Evolutionary conservation across 2,888 invertebrate genomes (phyloP).

Genomic region (Drosophila flavopinicola): DNA sequence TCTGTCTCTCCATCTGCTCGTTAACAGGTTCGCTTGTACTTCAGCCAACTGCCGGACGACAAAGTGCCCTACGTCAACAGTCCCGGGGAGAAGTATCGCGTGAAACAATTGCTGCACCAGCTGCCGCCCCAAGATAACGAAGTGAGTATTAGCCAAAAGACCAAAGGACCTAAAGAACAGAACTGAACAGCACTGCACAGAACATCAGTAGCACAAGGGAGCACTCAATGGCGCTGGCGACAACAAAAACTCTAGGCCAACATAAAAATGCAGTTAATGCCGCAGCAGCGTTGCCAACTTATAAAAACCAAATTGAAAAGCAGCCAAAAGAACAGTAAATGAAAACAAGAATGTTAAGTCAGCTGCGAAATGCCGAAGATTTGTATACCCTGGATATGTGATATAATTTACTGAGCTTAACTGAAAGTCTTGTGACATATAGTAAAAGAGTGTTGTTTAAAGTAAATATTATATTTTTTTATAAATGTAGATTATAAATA

Average conservation of each 20-base stretch:
- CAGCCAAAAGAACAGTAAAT: slow-evolving; percentile 21
- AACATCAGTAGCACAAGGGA: slow-evolving; percentile 20
- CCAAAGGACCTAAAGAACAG: slow-evolving; percentile 9
- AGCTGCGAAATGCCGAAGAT: background rate
- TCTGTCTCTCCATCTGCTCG: slow-evolving; percentile 59
- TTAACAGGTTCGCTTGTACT: slow-evolving; percentile 97
- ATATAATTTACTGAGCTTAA: background rate
- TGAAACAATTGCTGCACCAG: slow-evolving; percentile 96
- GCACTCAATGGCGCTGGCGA: slow-evolving; percentile 21
- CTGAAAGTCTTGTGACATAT: background rate
- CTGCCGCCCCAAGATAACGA: slow-evolving; percentile 99
- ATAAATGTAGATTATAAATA: no score
- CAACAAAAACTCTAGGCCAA: slow-evolving; percentile 21
- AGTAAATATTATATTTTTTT: no score
- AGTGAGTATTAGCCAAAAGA: slow-evolving; percentile 83
- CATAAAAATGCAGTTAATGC: slow-evolving; percentile 61
- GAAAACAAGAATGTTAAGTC: background rate
- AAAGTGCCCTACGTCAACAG: slow-evolving; percentile 99
- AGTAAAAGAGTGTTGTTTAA: no score
- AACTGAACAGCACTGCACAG: background rate
- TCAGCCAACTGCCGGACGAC: slow-evolving; percentile 97
- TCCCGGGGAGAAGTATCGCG: slow-evolving; percentile 96
- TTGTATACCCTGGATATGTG: background rate
- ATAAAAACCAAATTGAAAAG: slow-evolving; percentile 11
- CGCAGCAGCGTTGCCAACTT: slow-evolving; percentile 3